Evolutionary conservation across 2,113 vertebrate species (phyloP), one percentile per base, ranked within the genome.

Genomic region (Nothocercus julius): DNA sequence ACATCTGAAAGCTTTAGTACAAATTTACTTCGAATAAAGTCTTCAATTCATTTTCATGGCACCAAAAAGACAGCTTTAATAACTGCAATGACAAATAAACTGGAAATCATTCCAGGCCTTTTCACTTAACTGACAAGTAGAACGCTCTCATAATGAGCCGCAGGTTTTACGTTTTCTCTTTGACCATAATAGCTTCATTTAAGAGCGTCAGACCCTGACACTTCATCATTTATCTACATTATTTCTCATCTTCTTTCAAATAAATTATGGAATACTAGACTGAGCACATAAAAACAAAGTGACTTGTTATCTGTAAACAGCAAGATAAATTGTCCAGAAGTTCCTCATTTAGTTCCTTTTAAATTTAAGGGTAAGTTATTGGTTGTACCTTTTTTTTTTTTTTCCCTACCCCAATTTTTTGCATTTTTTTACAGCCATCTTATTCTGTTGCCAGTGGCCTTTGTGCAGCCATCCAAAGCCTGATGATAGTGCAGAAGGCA

Each of bases 1-100:
- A 98, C 98, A 98, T 98, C 98, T 98, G 98, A 98, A 98, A 98
- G 98, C 98, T 98, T 98, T 98, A 98, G 97, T 97, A 98, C 98
- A 98, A 98, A 98, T 98, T 98, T 98, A 98, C 98, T 98, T 98
- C 96, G 85, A 98, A 98, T 98, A 98, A 98, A 98, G 98, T 98
- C 98, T 97, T 98, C 98, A 98, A 98, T 98, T 98, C 98, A 98
- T 98, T 98, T 98, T 97, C 97, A 97, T 98, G 98, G 98, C 98
- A 98, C 98, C 97, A 98, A 98, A 98, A 98, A 98, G 98, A 98
- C 98, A 98, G 98, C 98, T 98, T 98, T 98, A 99, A 99, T 99
- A 98, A 99, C 98, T 98, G 97, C 98, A 98, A 98, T 98, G 98
- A 99, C 98, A 99, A 98, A 99, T 98, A 98, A 98, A 99, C 98